Evolutionary conservation across 2,797 vertebrate genomes (phyloP), one percentile per base, ranked within the genome.

Genomic region (Acanthurus leucopareius): DNA sequence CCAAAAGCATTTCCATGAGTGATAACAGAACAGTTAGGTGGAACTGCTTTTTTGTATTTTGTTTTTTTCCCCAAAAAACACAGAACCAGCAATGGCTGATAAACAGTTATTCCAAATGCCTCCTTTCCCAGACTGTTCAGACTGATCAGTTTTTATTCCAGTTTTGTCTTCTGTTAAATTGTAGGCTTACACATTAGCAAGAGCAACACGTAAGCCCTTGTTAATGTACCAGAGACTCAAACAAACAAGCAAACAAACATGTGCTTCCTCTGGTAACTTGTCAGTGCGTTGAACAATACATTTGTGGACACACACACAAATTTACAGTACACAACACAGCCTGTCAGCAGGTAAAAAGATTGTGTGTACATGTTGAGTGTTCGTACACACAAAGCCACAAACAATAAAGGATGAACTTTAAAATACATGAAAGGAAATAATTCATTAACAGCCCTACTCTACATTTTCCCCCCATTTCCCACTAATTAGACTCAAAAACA

Each of bases 401-500:
- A 90, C 66, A 87, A 89, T 83, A 87, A 86, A 89, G 86, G 67
- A 85, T 25, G 54, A 69, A 48, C 79, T 87, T 49, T 75, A 74
- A 86, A 86, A 87, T 75, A 90, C 86, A 91, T 90, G 84, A 91
- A 91, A 92, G 87, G 78, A 92, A 91, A 91, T 91, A 89, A 94
- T 93, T 93, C 90, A 93, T 94, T 94, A 94, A 89, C 58, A 85
- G 72, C 72, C 28, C 86, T 69, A 76, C 80, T 92, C 88, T 89
- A 75, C 82, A 84, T 89, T 80, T 69, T 11, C 28, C 64, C 69
- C 71, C 63, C 25, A 76, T 88, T 92, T 90, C 77, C 58, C 68
- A 77, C 89, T 95, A 95, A 94, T 95, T 94, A 94, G 89, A 90
- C 84, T 86, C 69, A 80, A 91, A 94, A 90, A 95, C 89, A 93